Evolutionary conservation across 2,797 vertebrate genomes (phyloP), one percentile per base, ranked within the genome.

Genomic region (Oryzias dopingdopingensis): DNA sequence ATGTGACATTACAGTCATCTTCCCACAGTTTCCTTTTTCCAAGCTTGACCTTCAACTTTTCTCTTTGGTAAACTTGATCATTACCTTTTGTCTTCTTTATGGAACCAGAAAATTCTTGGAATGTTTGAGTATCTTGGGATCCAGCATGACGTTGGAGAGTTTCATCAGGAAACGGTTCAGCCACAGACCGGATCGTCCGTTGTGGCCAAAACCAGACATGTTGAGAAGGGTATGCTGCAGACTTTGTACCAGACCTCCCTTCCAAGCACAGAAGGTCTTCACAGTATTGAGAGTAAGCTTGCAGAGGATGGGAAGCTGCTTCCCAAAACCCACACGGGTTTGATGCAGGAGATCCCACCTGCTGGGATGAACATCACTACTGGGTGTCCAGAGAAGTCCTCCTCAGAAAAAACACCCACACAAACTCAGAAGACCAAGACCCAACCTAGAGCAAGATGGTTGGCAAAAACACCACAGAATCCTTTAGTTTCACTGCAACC

Each of bases 161-260:
- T 65, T 48, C 42, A 52, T 29, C 32, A 56, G 14, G 62, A 67
- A 61, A 24, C 49, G 46, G 14, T 70, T 49, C 56, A 62, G 44
- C n/a, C 56, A 6, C 52, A 77, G 14, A 40, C 49, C 0, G 81
- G 79, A 5, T 54, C 44, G 2, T 37, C 73, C 13, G 70, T 83
- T 49, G 64, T 79, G 45, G 77, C 65, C 49, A 80, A 49, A 80
- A 70, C 67, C 57, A 80, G 72, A 65, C 22, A 67, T 17, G 63
- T 59, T 43, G 74, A 46, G 13, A 72, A 59, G 4, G 16, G 72
- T 20, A 15, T 22, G 13, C 48, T 64, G 43, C 61, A 56, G n/a
- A 26, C 56, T 69, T 49, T 47, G 57, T 42, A 32, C 40, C 50
- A 18, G 43, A 37, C 1, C 0, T 15, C 13, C 57, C 65, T 54